phyloP scores from a whole-genome alignment of 2,113 vertebrate species.

The Nerophis ophidion region DNA sequence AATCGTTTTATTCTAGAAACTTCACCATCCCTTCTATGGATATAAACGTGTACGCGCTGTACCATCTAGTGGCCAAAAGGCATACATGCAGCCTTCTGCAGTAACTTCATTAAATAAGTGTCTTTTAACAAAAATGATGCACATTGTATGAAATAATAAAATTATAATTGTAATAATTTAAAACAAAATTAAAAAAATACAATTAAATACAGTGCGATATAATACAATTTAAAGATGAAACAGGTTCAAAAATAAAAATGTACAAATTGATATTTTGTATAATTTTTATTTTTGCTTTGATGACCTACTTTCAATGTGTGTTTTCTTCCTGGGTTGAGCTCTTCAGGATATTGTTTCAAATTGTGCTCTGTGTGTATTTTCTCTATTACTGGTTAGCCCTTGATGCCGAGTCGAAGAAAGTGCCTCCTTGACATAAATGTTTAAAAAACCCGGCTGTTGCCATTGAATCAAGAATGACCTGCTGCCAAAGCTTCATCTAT shows the following conservation, averaged over 20 bases:
- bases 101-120: not conserved
- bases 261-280: too few relatives aligned
- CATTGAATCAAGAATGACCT: slow-evolving; percentile 41
- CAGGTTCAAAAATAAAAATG: too few relatives aligned
- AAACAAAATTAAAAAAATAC: too few relatives aligned
- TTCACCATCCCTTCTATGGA: too few relatives aligned
- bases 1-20: not conserved
- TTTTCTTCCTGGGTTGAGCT: too few relatives aligned
- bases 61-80: slow-evolving; percentile 37
- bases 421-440: slow-evolving; percentile 55
- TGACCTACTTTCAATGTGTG: too few relatives aligned
- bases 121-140: too few relatives aligned
- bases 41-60: slow-evolving; percentile 36
- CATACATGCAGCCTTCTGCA: slow-evolving; percentile 5
- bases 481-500: slow-evolving; percentile 50
- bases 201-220: too few relatives aligned
- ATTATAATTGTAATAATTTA: too few relatives aligned
- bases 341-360: not conserved
- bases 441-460: slow-evolving; percentile 57
- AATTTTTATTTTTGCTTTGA: too few relatives aligned
- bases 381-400: slow-evolving; percentile 2
- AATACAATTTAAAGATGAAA: too few relatives aligned
- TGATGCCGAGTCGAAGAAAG: slow-evolving; percentile 27
- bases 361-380: not conserved
- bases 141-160: too few relatives aligned